A percentile compares a stretch with the other conserved stretches of the same genome.
Evolutionary conservation across 2,113 vertebrate species (phyloP).

Genomic region (Pandion haliaetus): DNA sequence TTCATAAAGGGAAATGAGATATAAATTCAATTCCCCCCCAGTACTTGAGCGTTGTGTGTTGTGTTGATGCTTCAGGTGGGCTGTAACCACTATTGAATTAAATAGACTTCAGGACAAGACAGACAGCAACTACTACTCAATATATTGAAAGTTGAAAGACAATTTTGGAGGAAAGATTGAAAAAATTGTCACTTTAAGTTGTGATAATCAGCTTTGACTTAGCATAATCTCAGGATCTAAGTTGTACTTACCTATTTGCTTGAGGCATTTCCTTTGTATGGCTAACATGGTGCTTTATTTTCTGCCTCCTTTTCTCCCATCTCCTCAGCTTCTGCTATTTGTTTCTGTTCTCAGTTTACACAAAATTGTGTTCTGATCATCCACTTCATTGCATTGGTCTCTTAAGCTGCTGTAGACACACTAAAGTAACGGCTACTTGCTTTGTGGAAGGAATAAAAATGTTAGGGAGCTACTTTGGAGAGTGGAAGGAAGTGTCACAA

Average conservation of each 20-base stretch:
- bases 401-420: background rate
- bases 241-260: background rate
- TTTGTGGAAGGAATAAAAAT: background rate
- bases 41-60: background rate
- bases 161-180: background rate
- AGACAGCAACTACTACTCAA: background rate
- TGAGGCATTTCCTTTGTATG: background rate
- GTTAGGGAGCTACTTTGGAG: background rate
- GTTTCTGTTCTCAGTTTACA: background rate
- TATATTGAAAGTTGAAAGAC: background rate
- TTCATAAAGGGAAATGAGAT: background rate
- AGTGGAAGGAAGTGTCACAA: background rate
- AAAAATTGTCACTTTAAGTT: background rate
- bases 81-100: background rate
- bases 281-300: background rate
- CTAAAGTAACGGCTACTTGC: background rate
- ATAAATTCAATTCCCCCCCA: background rate
- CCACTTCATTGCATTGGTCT: background rate
- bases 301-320: background rate
- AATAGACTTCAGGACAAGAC: background rate
- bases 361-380: background rate
- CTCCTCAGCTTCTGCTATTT: background rate
- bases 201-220: background rate
- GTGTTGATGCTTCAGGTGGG: background rate
- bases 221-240: background rate